These are phyloP conservation scores for Oplegnathus fasciatus DNA, from an alignment of 2,113 vertebrate genomes.

Conservation along the genomic window DNA sequence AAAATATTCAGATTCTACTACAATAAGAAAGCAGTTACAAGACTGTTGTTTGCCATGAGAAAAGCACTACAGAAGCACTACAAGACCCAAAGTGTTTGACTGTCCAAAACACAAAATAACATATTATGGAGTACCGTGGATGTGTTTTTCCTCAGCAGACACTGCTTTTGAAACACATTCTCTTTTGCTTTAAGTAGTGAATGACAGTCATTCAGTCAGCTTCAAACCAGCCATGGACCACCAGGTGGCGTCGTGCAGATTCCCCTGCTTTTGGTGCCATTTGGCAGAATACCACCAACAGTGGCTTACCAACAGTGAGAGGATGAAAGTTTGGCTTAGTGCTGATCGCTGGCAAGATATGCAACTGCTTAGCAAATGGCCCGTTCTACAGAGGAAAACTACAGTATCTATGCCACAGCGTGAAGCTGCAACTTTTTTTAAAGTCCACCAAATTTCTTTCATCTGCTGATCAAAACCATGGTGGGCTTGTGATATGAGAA, in stretches of 20 bases:
- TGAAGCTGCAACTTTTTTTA: constrained; percentile 29
- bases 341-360: constrained; percentile 66
- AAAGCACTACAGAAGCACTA: too few relatives aligned
- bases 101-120: too few relatives aligned
- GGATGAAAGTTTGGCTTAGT: constrained; percentile 63
- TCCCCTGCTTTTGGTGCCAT: constrained; percentile 57
- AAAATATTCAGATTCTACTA: not conserved
- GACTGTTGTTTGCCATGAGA: not conserved
- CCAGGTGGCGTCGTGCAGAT: constrained; percentile 68
- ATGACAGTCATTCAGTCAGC: not conserved
- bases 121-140: not conserved
- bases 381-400: constrained; percentile 48
- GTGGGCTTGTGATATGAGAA: constrained; percentile 52
- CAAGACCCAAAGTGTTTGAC: too few relatives aligned
- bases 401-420: constrained; percentile 36
- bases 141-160: not conserved
- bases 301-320: constrained; percentile 66
- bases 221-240: constrained; percentile 46
- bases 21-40: not conserved
- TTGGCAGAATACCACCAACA: constrained; percentile 65
- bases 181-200: not conserved
- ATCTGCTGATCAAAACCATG: constrained; percentile 67
- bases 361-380: constrained; percentile 62
- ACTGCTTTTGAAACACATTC: not conserved
- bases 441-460: constrained; percentile 51